Percentiles rank a stretch among this genome's conserved stretches.
phyloP scores from a whole-genome alignment of 92 coral and sea anemone genomes.

The Epizoanthus fatuus region DNA sequence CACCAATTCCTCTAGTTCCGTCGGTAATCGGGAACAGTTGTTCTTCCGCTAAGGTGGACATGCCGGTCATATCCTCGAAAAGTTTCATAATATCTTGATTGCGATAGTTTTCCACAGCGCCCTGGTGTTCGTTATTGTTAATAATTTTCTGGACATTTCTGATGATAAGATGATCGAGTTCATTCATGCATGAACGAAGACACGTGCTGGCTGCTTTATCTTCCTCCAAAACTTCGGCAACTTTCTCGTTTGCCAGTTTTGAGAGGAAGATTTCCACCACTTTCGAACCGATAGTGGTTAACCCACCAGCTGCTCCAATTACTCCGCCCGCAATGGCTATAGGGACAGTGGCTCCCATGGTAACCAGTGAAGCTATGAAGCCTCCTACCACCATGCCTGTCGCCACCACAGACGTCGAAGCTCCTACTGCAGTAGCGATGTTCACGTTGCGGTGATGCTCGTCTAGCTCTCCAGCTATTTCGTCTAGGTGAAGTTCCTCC shows the following conservation, averaged over 20 bases:
- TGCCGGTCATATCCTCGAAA: slow-evolving; percentile 59
- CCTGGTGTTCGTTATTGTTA: slow-evolving; percentile 14
- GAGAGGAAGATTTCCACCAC: slow-evolving; percentile 53
- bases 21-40: slow-evolving; percentile 53
- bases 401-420: slow-evolving; percentile 62
- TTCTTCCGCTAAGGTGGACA: slow-evolving; percentile 46
- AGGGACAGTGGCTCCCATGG: slow-evolving; percentile 69
- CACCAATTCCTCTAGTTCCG: slow-evolving; percentile 63
- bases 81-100: slow-evolving; percentile 51
- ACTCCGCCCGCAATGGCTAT: slow-evolving; percentile 60
- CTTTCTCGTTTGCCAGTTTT: slow-evolving; percentile 46
- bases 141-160: slow-evolving; percentile 59
- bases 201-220: slow-evolving; percentile 57
- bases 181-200: slow-evolving; percentile 43
- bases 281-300: slow-evolving; percentile 71
- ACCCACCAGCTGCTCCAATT: slow-evolving; percentile 68
- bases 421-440: slow-evolving; percentile 72
- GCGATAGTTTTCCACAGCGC: background rate
- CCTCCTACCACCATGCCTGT: slow-evolving; percentile 68
- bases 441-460: slow-evolving; percentile 62
- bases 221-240: slow-evolving; percentile 55
- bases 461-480: slow-evolving; percentile 51
- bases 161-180: slow-evolving; percentile 38
- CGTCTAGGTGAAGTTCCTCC: slow-evolving; percentile 51
- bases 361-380: slow-evolving; percentile 56